Evolutionary conservation across 2,113 vertebrate species (phyloP).

Genomic region (Ibidorhyncha struthersii): DNA sequence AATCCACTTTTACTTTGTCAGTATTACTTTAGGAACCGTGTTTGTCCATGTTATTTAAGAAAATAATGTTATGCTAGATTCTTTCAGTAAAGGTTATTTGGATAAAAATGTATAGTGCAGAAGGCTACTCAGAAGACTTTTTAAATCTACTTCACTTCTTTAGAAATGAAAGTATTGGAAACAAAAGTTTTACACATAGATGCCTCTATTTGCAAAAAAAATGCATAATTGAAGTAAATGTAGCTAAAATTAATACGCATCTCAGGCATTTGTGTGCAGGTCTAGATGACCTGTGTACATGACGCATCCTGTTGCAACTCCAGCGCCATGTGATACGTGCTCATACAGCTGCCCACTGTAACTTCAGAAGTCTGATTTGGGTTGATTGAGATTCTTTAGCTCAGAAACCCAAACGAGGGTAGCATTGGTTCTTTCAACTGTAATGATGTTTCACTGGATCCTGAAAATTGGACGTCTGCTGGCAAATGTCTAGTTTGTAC

Average conservation of each 20-base stretch:
- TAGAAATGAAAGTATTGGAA: neutral
- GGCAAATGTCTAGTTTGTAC: neutral
- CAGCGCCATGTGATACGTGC: rapidly evolving
- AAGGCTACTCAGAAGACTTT: neutral
- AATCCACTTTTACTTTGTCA: neutral
- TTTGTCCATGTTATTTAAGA: neutral
- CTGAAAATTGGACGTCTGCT: neutral
- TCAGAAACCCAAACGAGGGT: neutral
- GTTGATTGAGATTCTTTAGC: neutral
- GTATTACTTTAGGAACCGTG: neutral
- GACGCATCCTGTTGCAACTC: neutral
- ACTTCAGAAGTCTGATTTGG: neutral
- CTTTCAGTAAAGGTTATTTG: neutral
- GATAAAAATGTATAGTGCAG: neutral
- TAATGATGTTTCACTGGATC: neutral
- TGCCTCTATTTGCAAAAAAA: neutral
- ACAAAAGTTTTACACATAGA: neutral
- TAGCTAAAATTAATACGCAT: neutral
- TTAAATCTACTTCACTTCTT: neutral
- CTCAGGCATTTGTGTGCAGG: neutral
- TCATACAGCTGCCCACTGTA: neutral
- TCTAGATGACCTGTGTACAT: neutral
- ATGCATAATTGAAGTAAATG: neutral
- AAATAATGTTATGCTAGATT: neutral
- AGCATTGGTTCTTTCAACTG: neutral